Conservation (phyloP, 1,140 invertebrate genomes). For the Kradibia gibbosae region DNA sequence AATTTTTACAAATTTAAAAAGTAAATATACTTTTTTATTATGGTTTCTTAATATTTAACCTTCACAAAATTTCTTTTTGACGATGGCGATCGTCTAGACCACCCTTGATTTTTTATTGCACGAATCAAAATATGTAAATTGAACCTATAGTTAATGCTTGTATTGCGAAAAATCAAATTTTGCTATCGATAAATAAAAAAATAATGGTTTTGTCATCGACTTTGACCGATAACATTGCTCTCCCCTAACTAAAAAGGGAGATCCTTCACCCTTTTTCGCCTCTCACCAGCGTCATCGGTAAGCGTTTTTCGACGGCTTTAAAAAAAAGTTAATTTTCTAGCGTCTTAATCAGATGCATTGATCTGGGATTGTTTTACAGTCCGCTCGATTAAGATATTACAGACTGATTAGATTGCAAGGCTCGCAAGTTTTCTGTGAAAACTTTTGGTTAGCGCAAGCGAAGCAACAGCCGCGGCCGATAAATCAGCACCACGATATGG, state of each 20-base stretch:
- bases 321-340: conserved; percentile 7
- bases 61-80: too few relatives aligned
- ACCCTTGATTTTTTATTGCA: too few relatives aligned
- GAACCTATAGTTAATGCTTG: too few relatives aligned
- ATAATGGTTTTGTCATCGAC: too few relatives aligned
- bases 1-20: too few relatives aligned
- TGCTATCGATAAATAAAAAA: neutral
- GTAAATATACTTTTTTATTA: too few relatives aligned
- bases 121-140: neutral
- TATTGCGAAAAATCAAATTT: neutral
- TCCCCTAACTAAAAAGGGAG: neutral
- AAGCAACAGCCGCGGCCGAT: neutral
- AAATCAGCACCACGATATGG: conserved; percentile 20
- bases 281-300: too few relatives aligned
- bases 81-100: too few relatives aligned
- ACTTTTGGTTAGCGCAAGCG: neutral
- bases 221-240: neutral
- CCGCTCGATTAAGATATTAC: conserved; percentile 26
- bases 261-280: too few relatives aligned
- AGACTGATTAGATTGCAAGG: conserved; percentile 25
- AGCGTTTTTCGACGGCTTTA: neutral
- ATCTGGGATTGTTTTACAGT: conserved; percentile 2
- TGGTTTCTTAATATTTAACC: too few relatives aligned
- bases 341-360: neutral
- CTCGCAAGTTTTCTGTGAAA: conserved; percentile 18